Conservation (phyloP, 2,797 vertebrate genomes). For the Sebastes taczanowskii region DNA sequence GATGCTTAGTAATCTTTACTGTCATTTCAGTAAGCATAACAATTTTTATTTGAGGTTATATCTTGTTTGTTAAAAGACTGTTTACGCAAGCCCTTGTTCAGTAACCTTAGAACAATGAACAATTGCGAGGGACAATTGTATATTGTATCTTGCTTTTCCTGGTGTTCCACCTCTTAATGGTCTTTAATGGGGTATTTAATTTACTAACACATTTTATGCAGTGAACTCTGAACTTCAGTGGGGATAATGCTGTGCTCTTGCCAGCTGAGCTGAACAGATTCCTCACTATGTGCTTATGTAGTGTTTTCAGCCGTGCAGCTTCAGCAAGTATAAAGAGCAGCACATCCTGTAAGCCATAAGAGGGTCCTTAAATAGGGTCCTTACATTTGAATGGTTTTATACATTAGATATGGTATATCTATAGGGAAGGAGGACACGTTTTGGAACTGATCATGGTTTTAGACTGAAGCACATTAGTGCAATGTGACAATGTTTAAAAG, state of each 20-base stretch:
- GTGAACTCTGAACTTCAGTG: conserved; percentile 64
- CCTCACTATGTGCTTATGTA: conserved; percentile 43
- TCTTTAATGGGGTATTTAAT: conserved; percentile 60
- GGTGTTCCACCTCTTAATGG: conserved; percentile 33
- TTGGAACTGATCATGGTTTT: not conserved
- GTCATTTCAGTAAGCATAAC: not conserved
- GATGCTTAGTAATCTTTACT: not conserved
- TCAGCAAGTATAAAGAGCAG: conserved; percentile 47
- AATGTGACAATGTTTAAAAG: not conserved
- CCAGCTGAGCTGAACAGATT: conserved; percentile 39
- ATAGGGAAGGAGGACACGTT: not conserved
- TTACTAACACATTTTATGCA: conserved; percentile 34
- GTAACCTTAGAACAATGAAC: conserved; percentile 22
- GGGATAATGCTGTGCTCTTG: conserved; percentile 31
- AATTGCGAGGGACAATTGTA: not conserved
- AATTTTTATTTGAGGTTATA: not conserved
- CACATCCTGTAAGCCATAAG: conserved; percentile 1
- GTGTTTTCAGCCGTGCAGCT: conserved; percentile 44
- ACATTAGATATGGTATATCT: not conserved
- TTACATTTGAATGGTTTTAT: conserved; percentile 13
- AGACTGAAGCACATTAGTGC: not conserved
- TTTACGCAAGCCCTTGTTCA: not conserved
- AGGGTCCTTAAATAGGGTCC: conserved; percentile 13
- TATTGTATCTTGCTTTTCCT: conserved; percentile 8
- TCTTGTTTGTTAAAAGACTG: conserved; percentile 7